Conservation (phyloP, 2,113 vertebrate species). For the Brevimyrus niger region DNA sequence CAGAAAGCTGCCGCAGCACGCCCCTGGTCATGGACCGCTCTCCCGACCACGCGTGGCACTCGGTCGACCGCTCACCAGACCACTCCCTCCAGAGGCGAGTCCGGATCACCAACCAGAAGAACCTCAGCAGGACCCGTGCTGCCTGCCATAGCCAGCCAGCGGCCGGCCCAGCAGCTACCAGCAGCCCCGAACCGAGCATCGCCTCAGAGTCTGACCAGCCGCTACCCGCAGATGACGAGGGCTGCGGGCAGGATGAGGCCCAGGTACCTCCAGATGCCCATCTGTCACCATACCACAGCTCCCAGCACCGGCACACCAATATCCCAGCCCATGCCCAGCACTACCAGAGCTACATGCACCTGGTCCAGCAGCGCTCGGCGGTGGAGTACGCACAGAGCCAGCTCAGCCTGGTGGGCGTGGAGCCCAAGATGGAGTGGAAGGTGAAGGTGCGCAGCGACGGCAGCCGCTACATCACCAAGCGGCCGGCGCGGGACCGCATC, state of each 20-base stretch:
- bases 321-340: conserved; percentile 73
- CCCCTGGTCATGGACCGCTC: conserved; percentile 75
- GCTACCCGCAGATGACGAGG: conserved; percentile 61
- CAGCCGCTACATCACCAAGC: conserved; percentile 80
- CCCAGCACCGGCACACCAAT: conserved; percentile 65
- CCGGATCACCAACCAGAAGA: conserved; percentile 81
- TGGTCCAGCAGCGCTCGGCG: conserved; percentile 86
- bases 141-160: conserved; percentile 55
- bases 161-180: conserved; percentile 56
- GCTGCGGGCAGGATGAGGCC: conserved; percentile 58
- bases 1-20: conserved; percentile 84
- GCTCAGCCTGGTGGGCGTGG: conserved; percentile 81
- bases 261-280: conserved; percentile 56
- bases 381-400: conserved; percentile 91
- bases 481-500: conserved; percentile 85
- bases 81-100: conserved; percentile 77
- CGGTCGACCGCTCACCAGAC: conserved; percentile 71
- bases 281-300: conserved; percentile 76
- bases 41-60: conserved; percentile 70
- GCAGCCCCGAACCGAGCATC: conserved; percentile 62
- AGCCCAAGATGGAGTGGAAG: conserved; percentile 89
- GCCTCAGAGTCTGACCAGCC: conserved; percentile 59
- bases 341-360: conserved; percentile 92
- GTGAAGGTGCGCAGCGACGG: conserved; percentile 92
- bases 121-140: conserved; percentile 64